A percentile compares a stretch with the other conserved stretches of the same genome.
phyloP scores from a whole-genome alignment of 2,888 invertebrate species.

The Heliothis peltigera region DNA sequence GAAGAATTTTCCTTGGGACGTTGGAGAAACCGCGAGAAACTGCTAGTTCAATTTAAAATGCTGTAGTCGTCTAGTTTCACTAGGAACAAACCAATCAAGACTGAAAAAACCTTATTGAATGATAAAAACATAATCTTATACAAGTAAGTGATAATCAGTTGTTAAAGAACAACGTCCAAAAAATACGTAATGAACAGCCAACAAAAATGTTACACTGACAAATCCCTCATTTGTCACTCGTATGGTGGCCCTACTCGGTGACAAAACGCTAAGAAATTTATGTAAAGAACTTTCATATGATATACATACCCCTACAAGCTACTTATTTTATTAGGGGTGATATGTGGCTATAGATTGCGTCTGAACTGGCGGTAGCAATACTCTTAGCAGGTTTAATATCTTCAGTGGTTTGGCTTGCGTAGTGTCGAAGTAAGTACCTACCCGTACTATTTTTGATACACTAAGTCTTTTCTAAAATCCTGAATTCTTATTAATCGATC shows the following conservation, averaged over 20 bases:
- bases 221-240: constrained; percentile 59
- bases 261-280: neutral
- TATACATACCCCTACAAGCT: constrained; percentile 27
- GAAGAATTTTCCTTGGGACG: too few relatives aligned
- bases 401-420: constrained; percentile 4
- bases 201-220: constrained; percentile 44
- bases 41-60: too few relatives aligned
- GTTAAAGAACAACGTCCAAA: constrained; percentile 36
- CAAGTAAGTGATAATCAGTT: constrained; percentile 10
- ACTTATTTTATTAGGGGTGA: constrained; percentile 56
- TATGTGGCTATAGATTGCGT: constrained; percentile 51
- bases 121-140: too few relatives aligned
- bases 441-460: too few relatives aligned
- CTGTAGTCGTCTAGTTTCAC: too few relatives aligned
- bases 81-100: too few relatives aligned
- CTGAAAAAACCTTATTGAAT: too few relatives aligned
- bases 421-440: neutral
- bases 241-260: constrained; percentile 44
- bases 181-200: constrained; percentile 39
- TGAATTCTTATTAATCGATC: too few relatives aligned
- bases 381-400: constrained; percentile 9
- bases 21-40: too few relatives aligned
- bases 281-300: constrained; percentile 12
- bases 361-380: constrained; percentile 50
- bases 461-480: too few relatives aligned